Base-by-base conservation (phyloP, 1,140 invertebrate species). In the Oreohelix idahoensis region DNA sequence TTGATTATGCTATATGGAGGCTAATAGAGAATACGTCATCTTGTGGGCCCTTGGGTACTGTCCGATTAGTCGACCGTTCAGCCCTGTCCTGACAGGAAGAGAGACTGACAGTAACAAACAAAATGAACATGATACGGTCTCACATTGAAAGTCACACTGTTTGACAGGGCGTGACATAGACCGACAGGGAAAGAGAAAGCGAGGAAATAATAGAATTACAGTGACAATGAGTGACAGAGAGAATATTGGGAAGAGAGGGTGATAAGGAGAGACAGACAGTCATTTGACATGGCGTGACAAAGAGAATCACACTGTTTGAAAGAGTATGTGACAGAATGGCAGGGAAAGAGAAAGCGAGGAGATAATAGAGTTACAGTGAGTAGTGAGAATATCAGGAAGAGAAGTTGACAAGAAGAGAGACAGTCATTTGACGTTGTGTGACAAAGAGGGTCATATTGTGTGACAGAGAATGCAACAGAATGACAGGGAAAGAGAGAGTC, bases 21-120 rank as follows among this genome's bases (percentile, higher is more conserved):
- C n/a, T n/a, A n/a, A n/a, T n/a, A n/a, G n/a, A n/a, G n/a, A n/a
- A n/a, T n/a, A n/a, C n/a, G n/a, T n/a, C n/a, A n/a, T n/a, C n/a
- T n/a, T n/a, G n/a, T n/a, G n/a, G n/a, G n/a, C n/a, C n/a, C n/a
- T n/a, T n/a, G n/a, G n/a, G n/a, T n/a, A n/a, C n/a, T n/a, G n/a
- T n/a, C n/a, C n/a, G n/a, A n/a, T n/a, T n/a, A n/a, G n/a, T n/a
- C n/a, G n/a, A n/a, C n/a, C n/a, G n/a, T n/a, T n/a, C n/a, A n/a
- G n/a, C n/a, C n/a, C n/a, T n/a, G n/a, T n/a, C n/a, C n/a, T 11
- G 45, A 49, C 10, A 49, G 45, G 17, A 42, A 83, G 2, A 70
- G 29, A 83, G 23, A 83, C 71, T 83, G 38, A 77, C 58, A 83
- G 20, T 77, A 42, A 58, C 38, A 81, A 53, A 80, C 26, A 80